These are phyloP conservation scores for Leucosticte australis DNA, from an alignment of 2,113 vertebrate species.

Conservation along the genomic window DNA sequence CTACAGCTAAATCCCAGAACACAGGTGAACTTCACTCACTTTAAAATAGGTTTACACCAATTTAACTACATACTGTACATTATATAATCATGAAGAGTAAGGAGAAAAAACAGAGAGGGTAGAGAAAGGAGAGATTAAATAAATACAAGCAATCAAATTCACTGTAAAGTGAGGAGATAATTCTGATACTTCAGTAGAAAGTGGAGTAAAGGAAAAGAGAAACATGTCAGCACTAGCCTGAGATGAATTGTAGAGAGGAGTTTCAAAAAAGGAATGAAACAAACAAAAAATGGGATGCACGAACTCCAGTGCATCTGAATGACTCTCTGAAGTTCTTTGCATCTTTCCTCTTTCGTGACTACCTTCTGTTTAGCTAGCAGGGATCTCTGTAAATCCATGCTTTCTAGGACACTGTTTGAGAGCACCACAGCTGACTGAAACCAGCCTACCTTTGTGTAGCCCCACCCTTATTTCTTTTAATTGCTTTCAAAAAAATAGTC, in stretches of 20 bases:
- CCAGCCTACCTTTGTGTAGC: not conserved
- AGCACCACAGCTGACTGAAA: not conserved
- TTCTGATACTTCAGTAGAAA: not conserved
- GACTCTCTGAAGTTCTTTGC: not conserved
- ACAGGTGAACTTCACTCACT: not conserved
- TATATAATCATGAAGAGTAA: not conserved
- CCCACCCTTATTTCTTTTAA: fast-evolving
- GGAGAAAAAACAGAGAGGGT: not conserved
- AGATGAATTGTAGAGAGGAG: not conserved
- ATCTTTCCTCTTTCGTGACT: not conserved
- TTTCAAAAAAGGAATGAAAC: not conserved
- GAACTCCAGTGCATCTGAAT: not conserved
- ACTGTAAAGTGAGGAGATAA: not conserved
- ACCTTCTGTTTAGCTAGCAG: not conserved
- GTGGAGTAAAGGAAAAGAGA: not conserved
- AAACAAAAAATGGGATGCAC: not conserved
- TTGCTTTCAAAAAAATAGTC: not conserved
- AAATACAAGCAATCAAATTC: not conserved
- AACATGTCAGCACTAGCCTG: not conserved
- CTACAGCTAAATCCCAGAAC: not conserved
- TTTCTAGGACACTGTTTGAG: not conserved
- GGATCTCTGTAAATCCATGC: not conserved
- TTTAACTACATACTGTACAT: not conserved
- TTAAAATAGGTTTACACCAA: not conserved
- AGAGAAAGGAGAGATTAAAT: not conserved